Percentiles rank a stretch among this genome's conserved stretches.
Conservation (phyloP, 2,113 vertebrate species). For the Pachypanchax playfairii region DNA sequence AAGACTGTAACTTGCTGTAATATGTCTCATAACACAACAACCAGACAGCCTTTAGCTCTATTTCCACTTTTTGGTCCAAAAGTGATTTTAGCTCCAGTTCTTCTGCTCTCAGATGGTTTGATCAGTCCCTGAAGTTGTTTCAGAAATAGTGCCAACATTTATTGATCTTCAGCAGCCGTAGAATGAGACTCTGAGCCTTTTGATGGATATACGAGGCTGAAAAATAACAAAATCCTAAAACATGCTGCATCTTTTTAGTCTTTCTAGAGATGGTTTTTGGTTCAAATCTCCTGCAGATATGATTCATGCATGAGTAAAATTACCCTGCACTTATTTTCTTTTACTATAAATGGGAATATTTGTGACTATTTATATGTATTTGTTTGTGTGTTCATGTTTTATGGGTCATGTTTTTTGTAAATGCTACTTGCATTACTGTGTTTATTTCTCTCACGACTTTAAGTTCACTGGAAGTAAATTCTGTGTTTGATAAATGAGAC, state of each 20-base stretch:
- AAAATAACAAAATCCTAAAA: neutral
- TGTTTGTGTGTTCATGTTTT: neutral
- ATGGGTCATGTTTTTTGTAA: neutral
- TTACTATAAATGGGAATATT: too few relatives aligned
- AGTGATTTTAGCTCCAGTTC: neutral
- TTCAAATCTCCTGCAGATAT: neutral
- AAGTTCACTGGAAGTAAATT: too few relatives aligned
- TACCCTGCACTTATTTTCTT: too few relatives aligned
- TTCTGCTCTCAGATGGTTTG: neutral
- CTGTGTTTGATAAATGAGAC: too few relatives aligned
- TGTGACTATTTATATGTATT: neutral
- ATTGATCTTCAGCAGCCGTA: constrained; percentile 9
- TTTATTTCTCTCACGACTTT: too few relatives aligned
- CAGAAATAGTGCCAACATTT: neutral
- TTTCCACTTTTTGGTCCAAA: too few relatives aligned
- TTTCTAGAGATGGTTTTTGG: too few relatives aligned
- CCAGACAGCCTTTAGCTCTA: too few relatives aligned
- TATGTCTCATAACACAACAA: too few relatives aligned
- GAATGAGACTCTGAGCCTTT: constrained; percentile 11
- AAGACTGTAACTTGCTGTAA: too few relatives aligned
- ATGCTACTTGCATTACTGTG: constrained; percentile 12
- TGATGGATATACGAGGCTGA: neutral
- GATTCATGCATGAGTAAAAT: too few relatives aligned
- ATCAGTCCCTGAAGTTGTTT: constrained; percentile 19
- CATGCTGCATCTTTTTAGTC: too few relatives aligned